Base-by-base conservation (phyloP, 2,797 vertebrate species). In the Poecilia picta region DNA sequence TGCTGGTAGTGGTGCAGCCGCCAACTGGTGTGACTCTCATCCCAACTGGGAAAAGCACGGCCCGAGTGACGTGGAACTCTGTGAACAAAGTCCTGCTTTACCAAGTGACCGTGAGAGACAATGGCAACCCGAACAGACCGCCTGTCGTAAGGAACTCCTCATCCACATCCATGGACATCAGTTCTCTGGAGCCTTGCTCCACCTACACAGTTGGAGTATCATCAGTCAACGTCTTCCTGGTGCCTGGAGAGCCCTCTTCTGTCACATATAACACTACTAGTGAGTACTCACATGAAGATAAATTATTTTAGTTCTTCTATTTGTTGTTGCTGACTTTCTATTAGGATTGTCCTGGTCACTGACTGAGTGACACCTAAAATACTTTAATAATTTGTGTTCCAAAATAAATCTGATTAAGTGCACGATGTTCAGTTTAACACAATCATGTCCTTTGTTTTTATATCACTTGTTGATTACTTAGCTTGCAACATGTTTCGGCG, bases 201-300 rank as follows among this genome's bases (percentile, higher is more conserved):
- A 90, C 70, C 71, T 97, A 96, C 87, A 93, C 83, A 3, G 89
- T 97, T 72, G 95, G 92, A 8, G 90, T 97, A 2, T 95, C 95
- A 20, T 96, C 96, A 3, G 0, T 95, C 68, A 96, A 95, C 47
- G 33, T 77, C 78, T 97, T 96, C 91, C 73, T 89, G 20, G 75
- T 86, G 16, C 83, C 94, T n/a, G 96, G 96, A 64, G 96, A 97
- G 83, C 11, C 95, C 8, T 59, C 68, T 0, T 83, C 78, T 20
- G 55, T 92, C 59, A 53, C 20, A 16, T 36, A 95, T 84, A 87
- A 23, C 20, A 96, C 95, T 36, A 73, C 89, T 0, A 85, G 96
- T 97, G 80, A 96, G 96, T 96, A 82, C 33, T 25, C 18, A 13
- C 43, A 72, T 46, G 23, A 41, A 51, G 1, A 25, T 77, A 10